These are phyloP conservation scores for Hemiscyllium ocellatum DNA, from an alignment of 2,113 vertebrate species.

Conservation along the genomic window DNA sequence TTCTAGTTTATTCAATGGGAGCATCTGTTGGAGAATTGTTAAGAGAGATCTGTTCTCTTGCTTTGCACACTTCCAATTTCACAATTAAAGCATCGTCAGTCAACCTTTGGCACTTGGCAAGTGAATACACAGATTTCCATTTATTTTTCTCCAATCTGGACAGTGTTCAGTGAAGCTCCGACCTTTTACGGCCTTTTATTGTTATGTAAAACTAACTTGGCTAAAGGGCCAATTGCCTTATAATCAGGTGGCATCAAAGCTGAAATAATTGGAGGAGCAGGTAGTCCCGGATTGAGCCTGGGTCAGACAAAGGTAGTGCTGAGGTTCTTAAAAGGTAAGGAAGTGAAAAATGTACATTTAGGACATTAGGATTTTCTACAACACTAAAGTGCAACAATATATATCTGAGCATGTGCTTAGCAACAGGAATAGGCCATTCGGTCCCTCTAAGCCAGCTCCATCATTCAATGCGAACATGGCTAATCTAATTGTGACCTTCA, in stretches of 20 bases:
- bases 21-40: too few relatives aligned
- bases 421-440: too few relatives aligned
- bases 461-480: too few relatives aligned
- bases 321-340: neutral
- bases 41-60: too few relatives aligned
- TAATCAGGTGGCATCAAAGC: neutral
- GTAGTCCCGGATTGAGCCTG: neutral
- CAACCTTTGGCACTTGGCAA: too few relatives aligned
- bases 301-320: neutral
- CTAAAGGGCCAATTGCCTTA: neutral
- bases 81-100: too few relatives aligned
- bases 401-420: too few relatives aligned
- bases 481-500: too few relatives aligned
- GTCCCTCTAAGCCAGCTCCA: too few relatives aligned
- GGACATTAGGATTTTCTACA: neutral
- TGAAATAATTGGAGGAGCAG: neutral
- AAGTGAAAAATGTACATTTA: neutral
- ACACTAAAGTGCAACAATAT: neutral
- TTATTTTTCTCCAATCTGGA: neutral
- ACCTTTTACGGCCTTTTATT: neutral
- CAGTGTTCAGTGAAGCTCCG: neutral
- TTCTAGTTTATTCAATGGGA: too few relatives aligned
- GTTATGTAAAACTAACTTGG: neutral
- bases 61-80: too few relatives aligned
- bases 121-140: too few relatives aligned